Percentiles rank a stretch among this genome's conserved stretches.
phyloP scores from a whole-genome alignment of 2,797 vertebrate species.

The Clamator glandarius region DNA sequence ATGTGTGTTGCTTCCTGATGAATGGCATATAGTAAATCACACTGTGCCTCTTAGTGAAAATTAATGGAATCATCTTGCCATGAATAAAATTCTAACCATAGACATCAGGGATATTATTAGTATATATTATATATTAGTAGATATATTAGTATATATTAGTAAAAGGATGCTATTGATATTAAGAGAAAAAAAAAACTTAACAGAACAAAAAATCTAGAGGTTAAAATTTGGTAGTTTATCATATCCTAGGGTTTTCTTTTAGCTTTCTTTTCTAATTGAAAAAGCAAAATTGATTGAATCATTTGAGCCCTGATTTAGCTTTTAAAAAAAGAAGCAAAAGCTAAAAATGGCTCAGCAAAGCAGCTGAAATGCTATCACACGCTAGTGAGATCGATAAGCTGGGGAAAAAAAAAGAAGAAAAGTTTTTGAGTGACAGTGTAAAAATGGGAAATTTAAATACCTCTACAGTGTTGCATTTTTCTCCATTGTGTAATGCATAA shows the following conservation, averaged over 20 bases:
- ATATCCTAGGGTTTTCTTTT: conserved; percentile 66
- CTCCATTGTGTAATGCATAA: conserved; percentile 58
- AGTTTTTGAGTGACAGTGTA: conserved; percentile 80
- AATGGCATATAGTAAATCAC: neutral
- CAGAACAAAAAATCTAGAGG: neutral
- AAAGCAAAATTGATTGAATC: conserved; percentile 76
- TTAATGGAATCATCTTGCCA: neutral
- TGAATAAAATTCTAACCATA: neutral
- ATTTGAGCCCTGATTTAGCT: conserved; percentile 77
- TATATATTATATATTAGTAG: too few species aligned
- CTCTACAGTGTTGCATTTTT: conserved; percentile 67
- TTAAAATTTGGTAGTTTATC: conserved; percentile 39
- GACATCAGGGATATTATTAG: neutral
- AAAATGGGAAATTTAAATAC: conserved; percentile 80
- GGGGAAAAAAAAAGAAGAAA: conserved; percentile 52
- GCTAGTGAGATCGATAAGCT: conserved; percentile 79
- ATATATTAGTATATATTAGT: too few species aligned
- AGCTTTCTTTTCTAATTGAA: conserved; percentile 73
- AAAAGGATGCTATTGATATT: conserved; percentile 45
- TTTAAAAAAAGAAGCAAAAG: conserved; percentile 78
- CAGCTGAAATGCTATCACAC: conserved; percentile 76
- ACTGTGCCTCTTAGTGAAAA: neutral
- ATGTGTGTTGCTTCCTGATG: rapidly evolving
- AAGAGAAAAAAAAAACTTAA: neutral
- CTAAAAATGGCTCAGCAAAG: conserved; percentile 78